Base-by-base conservation (phyloP, 1,140 invertebrate species). In the Nasonia giraulti region DNA sequence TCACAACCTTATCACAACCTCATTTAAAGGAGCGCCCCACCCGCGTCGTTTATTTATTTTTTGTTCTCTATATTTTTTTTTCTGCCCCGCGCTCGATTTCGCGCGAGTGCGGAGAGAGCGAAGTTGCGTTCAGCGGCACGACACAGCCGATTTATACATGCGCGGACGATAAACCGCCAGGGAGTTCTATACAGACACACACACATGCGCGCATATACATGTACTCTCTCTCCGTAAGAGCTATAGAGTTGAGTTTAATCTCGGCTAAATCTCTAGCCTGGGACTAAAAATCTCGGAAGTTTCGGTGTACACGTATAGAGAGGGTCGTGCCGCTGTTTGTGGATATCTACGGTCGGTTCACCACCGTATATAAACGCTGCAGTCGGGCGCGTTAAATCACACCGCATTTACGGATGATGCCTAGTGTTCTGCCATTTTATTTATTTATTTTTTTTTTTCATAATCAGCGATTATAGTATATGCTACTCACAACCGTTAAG, bases 1-100 rank as follows among this genome's bases (percentile, higher is more conserved):
- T 93, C 92, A 93, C 92, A 93, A 93, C 92, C 92, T 91, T 92
- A 92, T 93, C 92, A 93, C 92, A 93, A 93, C 92, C 92, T 92
- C 92, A 92, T 92, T 86, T 91, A 91, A 90, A 37, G 92, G 90
- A 91, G 89, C 91, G 89, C 87, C 88, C 87, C 88, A 89, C 89
- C 90, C 81, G 86, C 80, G 86, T 87, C 87, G 88, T 91, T 88
- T 27, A 75, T 74, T 50, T 74, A 37, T 55, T 23, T 62, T 62
- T 62, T 62, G 8, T 37, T 37, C 33, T 37, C 5, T 37, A 4
- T 37, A 6, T 37, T 37, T 44, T 44, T 11, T 44, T 8, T 8
- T 44, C 10, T 27, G 27, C 27, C 27, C 27, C 27, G 27, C 27
- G 27, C 10, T 62, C 55, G 55, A 62, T 62, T 62, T n/a, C 55